A percentile compares a stretch with the other conserved stretches of the same genome.
Evolutionary conservation across 2,888 invertebrate genomes (phyloP).

Genomic region (Sinohyriopsis cumingii): DNA sequence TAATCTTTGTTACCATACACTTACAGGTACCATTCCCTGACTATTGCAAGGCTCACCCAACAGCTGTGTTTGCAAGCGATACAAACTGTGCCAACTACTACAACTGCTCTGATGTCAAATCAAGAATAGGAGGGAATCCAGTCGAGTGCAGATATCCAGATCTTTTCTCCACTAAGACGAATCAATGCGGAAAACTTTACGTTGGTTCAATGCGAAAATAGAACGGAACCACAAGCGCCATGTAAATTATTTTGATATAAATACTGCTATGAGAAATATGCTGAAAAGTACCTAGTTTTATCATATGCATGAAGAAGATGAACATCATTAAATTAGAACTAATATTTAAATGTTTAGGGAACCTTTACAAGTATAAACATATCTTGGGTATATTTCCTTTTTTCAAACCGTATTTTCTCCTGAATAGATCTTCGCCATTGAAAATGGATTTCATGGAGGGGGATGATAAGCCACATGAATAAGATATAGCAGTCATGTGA

Average conservation of each 20-base stretch:
- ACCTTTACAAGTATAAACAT: no score
- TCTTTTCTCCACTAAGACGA: conserved; percentile 34
- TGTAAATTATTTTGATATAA: conserved; percentile 25
- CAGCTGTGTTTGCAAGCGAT: conserved; percentile 21
- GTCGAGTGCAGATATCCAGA: conserved; percentile 40
- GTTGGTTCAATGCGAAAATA: conserved; percentile 33
- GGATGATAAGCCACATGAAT: no score
- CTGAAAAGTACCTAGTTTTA: no score
- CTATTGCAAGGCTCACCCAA: conserved; percentile 38
- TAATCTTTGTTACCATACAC: background rate
- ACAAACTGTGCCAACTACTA: conserved; percentile 41
- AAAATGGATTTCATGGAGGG: no score
- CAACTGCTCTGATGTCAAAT: conserved; percentile 28
- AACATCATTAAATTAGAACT: no score
- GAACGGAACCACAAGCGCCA: conserved; percentile 39
- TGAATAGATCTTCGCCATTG: no score
- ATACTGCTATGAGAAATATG: no score
- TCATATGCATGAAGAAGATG: no score
- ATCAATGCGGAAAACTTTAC: conserved; percentile 34
- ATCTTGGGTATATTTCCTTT: no score
- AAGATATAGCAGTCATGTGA: no score
- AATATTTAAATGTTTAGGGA: no score
- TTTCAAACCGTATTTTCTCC: no score
- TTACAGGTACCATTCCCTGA: conserved; percentile 31
- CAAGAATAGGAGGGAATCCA: conserved; percentile 6